Conservation (phyloP, 2,888 invertebrate genomes). For the Brenthis daphne region DNA sequence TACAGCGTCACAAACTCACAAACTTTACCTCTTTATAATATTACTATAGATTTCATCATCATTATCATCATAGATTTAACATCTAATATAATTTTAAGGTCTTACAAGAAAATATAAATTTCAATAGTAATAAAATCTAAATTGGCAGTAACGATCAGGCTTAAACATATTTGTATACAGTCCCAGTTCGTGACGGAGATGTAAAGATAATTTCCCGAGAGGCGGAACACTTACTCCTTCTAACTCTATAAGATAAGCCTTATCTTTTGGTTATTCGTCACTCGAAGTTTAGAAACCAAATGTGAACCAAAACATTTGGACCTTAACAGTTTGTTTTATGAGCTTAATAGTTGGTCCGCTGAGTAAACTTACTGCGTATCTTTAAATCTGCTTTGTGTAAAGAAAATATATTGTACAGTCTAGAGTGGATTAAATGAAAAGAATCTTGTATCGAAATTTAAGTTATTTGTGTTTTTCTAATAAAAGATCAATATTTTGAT, state of each 20-base stretch:
- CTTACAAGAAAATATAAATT: not conserved
- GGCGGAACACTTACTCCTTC: conserved; percentile 13
- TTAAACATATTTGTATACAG: conserved; percentile 21
- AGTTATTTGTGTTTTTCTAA: too few relatives aligned
- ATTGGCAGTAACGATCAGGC: conserved; percentile 19
- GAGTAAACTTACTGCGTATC: conserved; percentile 6
- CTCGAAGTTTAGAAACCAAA: conserved; percentile 5
- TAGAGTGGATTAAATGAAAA: too few relatives aligned
- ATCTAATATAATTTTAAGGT: not conserved
- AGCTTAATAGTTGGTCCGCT: conserved; percentile 6
- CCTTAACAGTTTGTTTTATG: conserved; percentile 5
- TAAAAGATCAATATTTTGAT: too few relatives aligned
- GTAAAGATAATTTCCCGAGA: conserved; percentile 35
- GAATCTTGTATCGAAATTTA: too few relatives aligned
- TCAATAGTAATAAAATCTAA: not conserved
- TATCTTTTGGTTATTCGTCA: conserved; percentile 12
- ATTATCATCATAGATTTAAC: not conserved
- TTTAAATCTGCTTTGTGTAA: conserved; percentile 1
- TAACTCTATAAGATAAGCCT: conserved; percentile 12
- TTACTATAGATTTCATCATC: too few relatives aligned
- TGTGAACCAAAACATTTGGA: not conserved
- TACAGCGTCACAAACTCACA: too few relatives aligned
- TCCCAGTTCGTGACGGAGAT: conserved; percentile 16
- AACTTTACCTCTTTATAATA: too few relatives aligned
- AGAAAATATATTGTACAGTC: not conserved